Evolutionary conservation across 2,113 vertebrate species (phyloP).

Genomic region (Carassius gibelio): DNA sequence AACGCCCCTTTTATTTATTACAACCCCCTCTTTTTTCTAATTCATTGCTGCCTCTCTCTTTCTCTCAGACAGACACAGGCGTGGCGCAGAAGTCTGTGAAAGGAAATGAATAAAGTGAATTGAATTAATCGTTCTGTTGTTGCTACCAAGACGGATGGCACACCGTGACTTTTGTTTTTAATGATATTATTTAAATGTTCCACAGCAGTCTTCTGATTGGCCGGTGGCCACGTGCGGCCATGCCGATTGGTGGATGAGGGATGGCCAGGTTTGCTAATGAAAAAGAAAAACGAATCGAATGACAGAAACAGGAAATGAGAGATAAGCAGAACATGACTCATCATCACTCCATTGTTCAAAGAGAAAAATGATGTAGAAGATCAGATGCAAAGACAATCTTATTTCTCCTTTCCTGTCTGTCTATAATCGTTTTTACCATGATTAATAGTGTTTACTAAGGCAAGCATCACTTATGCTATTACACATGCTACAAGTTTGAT

Average conservation of each 20-base stretch:
- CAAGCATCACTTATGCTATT: too few relatives aligned
- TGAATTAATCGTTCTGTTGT: constrained; percentile 37
- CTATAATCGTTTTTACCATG: not conserved
- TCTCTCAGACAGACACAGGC: constrained; percentile 18
- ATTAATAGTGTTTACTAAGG: not conserved
- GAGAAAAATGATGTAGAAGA: not conserved
- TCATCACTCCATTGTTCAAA: not conserved
- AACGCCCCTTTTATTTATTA: not conserved
- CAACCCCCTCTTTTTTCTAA: not conserved
- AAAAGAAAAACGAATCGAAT: constrained; percentile 16
- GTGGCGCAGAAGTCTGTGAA: constrained; percentile 16
- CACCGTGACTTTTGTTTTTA: constrained; percentile 18
- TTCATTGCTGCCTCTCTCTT: constrained; percentile 2
- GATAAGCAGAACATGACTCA: constrained; percentile 4
- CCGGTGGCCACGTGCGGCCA: not conserved
- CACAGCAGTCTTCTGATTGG: constrained; percentile 1
- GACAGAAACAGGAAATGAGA: constrained; percentile 21
- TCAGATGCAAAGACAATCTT: too few relatives aligned
- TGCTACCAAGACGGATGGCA: constrained; percentile 20
- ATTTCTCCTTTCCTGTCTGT: not conserved
- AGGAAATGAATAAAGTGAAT: constrained; percentile 37
- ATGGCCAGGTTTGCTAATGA: constrained; percentile 17
- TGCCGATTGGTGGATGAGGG: constrained; percentile 29
- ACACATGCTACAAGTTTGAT: not conserved
- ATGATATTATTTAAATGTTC: constrained; percentile 14